These are phyloP conservation scores for Noctua comes DNA, from an alignment of 2,888 invertebrate species.

Conservation along the genomic window DNA sequence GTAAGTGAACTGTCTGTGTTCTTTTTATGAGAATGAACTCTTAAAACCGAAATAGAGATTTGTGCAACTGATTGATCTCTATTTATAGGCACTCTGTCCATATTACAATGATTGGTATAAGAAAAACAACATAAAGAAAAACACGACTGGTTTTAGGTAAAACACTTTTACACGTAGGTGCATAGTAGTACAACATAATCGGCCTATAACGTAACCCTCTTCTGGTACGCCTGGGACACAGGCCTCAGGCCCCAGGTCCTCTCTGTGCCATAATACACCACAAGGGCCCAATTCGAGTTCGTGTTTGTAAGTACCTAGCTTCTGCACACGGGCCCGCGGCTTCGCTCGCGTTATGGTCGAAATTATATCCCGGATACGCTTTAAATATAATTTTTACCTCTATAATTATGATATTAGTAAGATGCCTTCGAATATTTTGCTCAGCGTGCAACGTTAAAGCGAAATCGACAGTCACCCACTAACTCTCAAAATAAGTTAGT, in stretches of 20 bases:
- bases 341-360: neutral
- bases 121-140: too few species aligned
- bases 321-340: neutral
- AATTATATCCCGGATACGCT: neutral
- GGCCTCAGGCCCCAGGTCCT: neutral
- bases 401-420: too few species aligned
- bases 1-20: neutral
- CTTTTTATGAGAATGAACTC: neutral
- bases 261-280: neutral
- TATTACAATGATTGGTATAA: neutral
- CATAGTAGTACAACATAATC: neutral
- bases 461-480: neutral
- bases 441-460: neutral
- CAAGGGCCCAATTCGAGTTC: neutral
- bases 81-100: neutral
- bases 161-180: neutral
- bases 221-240: neutral
- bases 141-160: neutral
- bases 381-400: neutral
- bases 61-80: neutral
- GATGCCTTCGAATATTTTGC: neutral
- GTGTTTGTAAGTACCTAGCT: neutral
- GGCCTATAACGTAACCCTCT: neutral
- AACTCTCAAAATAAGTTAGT: neutral
- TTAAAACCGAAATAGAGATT: neutral